Conservation (phyloP, 2,888 invertebrate genomes). For the Griposia aprilina region DNA sequence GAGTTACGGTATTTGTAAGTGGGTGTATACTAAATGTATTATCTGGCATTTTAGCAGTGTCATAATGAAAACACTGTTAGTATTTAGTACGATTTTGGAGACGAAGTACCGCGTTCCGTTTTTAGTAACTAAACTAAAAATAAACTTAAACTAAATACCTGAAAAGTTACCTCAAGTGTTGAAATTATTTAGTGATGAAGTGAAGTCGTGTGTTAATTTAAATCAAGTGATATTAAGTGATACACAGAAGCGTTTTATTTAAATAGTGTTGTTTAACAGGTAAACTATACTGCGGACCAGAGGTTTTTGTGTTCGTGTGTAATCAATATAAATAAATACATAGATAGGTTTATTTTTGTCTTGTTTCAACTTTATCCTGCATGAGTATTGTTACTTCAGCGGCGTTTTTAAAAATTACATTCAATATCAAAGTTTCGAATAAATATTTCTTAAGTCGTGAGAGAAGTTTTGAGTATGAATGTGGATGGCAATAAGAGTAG, state of each 20-base stretch:
- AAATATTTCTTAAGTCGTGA: background rate
- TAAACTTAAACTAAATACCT: slow-evolving; percentile 19
- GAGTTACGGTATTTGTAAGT: slow-evolving; percentile 51
- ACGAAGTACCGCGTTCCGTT: slow-evolving; percentile 55
- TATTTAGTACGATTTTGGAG: slow-evolving; percentile 71
- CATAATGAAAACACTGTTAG: slow-evolving; percentile 85
- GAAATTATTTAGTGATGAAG: slow-evolving; percentile 8
- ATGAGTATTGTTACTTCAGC: background rate
- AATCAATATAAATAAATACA: slow-evolving; percentile 56
- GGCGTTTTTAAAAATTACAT: background rate
- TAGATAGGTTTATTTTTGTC: slow-evolving; percentile 32
- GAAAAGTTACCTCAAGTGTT: background rate
- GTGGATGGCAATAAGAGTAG: too few species aligned
- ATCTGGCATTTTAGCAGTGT: slow-evolving; percentile 88
- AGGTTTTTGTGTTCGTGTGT: slow-evolving; percentile 31
- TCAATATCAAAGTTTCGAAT: background rate
- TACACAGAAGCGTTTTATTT: slow-evolving; percentile 18
- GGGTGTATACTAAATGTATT: slow-evolving; percentile 76
- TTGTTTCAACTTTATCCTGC: slow-evolving; percentile 27
- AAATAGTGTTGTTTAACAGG: slow-evolving; percentile 52
- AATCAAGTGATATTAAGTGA: slow-evolving; percentile 17
- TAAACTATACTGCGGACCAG: slow-evolving; percentile 48
- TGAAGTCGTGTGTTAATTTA: slow-evolving; percentile 35
- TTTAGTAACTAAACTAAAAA: slow-evolving; percentile 43
- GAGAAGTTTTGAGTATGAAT: background rate